Base-by-base conservation (phyloP, 2,797 vertebrate species). In the Enteromius viviparus region DNA sequence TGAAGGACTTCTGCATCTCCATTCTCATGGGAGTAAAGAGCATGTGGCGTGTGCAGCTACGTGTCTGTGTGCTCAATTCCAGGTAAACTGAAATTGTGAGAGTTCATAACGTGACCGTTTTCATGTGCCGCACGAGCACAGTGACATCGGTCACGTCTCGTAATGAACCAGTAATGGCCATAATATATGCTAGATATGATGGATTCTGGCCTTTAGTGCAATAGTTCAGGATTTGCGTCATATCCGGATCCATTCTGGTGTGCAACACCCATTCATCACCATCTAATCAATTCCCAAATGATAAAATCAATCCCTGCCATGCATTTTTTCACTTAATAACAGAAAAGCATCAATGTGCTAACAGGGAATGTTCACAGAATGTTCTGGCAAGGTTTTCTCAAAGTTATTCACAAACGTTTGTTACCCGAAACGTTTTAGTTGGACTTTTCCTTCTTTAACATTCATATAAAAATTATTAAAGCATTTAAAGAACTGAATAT, bases 21-120 rank as follows among this genome's bases (percentile, higher is more conserved):
- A 69, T 45, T 86, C 89, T 91, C 88, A 91, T 93, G 92, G 91
- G 91, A 94, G 93, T 90, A 86, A 60, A 82, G 81, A 87, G 66
- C 34, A 66, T 42, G 19, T 37, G 40, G 23, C 55, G 26, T 37
- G 15, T 65, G 15, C n/a, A 5, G 7, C 86, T 5, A 78, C 21
- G 77, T 89, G 86, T 83, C 88, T 90, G 89, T 91, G 87, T 85
- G 49, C 40, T 89, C 86, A 90, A 84, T 85, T 87, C 85, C 87
- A 91, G 92, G 92, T 92, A 88, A 85, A 89, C 64, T 51, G 82
- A 60, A 77, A 62, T 62, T 58, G 79, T 80, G 70, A 68, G 42
- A 71, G 11, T 42, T 80, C 26, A 76, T 87, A 87, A 85, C 29
- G 58, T 45, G 12, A 82, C 34, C 53, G 66, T 75, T 80, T 37